Evolutionary conservation across 2,113 vertebrate species (phyloP), one percentile per base, ranked within the genome.

Genomic region (Ceratotherium simum): DNA sequence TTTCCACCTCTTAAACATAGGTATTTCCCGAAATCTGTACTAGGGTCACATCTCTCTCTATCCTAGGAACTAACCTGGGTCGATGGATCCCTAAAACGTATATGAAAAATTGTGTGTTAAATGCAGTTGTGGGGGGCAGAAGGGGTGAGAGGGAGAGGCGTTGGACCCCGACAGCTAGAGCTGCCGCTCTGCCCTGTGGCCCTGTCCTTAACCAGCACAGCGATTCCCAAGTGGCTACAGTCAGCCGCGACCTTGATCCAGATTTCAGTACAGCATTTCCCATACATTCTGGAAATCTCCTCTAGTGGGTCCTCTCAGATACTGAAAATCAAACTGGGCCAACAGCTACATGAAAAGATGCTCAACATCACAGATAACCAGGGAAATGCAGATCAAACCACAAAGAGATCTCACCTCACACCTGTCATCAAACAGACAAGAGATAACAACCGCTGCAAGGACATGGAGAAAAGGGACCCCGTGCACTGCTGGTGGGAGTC

Each of bases 151-250:
- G 39, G 17, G 17, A 56, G 2, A 5, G 21, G 36, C 14, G 3
- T 10, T 21, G 36, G 75, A 56, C 27, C 36, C 25, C 4, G 18
- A 87, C 16, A 17, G 5, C 6, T 5, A 56, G 31, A 33, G 46
- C 46, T 33, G 33, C 0, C 11, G 3, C 2, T 20, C 25, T 2
- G 14, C 27, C 70, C 18, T 0, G 21, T 12, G 8, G 27, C 39
- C 69, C 60, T 13, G 27, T 12, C 51, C 58, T 31, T 7, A n/a
- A 56, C 4, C 36, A 33, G 16, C 48, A 9, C 51, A 54, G 36
- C 3, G 27, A 51, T 21, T 46, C 29, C 46, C 14, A 72, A n/a
- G 20, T 29, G 20, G 69, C 80, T 9, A 9, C 2, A 36, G 8
- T 23, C 3, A 10, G 54, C 39, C 72, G 31, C 27, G 21, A 46